Evolutionary conservation across 2,888 invertebrate species (phyloP).

Genomic region (Spisula solida): DNA sequence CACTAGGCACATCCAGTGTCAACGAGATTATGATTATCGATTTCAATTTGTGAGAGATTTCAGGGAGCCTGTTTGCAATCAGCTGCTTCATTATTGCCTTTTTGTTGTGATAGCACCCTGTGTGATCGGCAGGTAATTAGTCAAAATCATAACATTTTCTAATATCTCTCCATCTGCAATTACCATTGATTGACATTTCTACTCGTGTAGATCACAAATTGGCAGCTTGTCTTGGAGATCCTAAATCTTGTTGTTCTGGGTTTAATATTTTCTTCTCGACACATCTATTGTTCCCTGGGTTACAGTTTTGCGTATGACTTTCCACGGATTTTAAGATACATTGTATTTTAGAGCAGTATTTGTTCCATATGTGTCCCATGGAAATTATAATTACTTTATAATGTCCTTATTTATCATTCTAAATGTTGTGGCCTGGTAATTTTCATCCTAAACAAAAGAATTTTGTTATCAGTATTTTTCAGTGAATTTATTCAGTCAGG

Average conservation of each 20-base stretch:
- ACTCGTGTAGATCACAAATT: not conserved
- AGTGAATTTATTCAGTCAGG: not conserved
- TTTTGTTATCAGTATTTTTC: not conserved
- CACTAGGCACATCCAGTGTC: not conserved
- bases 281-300: not conserved
- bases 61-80: not conserved
- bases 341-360: not conserved
- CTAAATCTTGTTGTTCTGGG: not conserved
- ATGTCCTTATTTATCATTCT: not conserved
- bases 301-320: not conserved
- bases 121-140: conserved; percentile 25
- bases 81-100: not conserved
- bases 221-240: not conserved
- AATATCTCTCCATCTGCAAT: conserved; percentile 6
- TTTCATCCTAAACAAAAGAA: not conserved
- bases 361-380: not conserved
- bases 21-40: not conserved
- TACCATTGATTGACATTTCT: not conserved
- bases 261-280: not conserved
- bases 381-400: not conserved
- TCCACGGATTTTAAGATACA: not conserved
- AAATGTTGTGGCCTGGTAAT: not conserved
- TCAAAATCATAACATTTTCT: not conserved
- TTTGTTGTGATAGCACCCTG: not conserved
- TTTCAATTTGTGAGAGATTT: not conserved